Evolutionary conservation across 2,797 vertebrate species (phyloP), one percentile per base, ranked within the genome.

Genomic region (Aphelocoma californica): DNA sequence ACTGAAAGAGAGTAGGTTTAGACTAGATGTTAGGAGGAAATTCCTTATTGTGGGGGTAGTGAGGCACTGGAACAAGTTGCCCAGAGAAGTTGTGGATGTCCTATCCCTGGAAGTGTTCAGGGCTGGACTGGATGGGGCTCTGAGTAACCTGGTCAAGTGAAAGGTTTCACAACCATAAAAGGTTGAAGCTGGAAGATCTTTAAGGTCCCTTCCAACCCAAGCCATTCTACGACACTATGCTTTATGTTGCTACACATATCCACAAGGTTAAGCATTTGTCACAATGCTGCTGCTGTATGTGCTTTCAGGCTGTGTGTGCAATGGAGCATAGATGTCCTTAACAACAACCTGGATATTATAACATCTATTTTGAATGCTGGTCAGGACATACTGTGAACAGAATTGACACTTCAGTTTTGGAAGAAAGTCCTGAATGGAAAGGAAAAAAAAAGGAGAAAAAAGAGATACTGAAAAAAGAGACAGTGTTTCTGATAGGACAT

Each of bases 361-460:
- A 61, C 29, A 18, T 69, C 58, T 53, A 6, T 81, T 80, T 50
- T 45, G 29, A 69, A 61, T 61, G 34, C 72, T 80, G 29, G 14
- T 88, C 67, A 78, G 58, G 50, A n/a, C n/a, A 42, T 36, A 32
- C 20, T 61, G 20, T 54, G 72, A 65, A 17, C 29, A 78, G 53
- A 85, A 73, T 0, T 70, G 48, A 36, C 11, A 18, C 24, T 89
- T 48, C 26, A 31, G 13, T 65, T 88, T 87, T 84, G 80, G 38
- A 13, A 51, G 16, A 83, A 54, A 10, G 9, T 3, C 9, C 23
- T 67, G 12, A 71, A 31, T 14, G 2, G 28, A 44, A 73, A 19
- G 5, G 12, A 4, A 12, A 9, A 9, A 20, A 18, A 14, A 29
- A 21, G 7, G 1, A 5, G 2, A 6, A 8, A 44, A 36, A 57